Evolutionary conservation across 2,888 invertebrate genomes (phyloP).

Genomic region (Apocheima hispidaria): DNA sequence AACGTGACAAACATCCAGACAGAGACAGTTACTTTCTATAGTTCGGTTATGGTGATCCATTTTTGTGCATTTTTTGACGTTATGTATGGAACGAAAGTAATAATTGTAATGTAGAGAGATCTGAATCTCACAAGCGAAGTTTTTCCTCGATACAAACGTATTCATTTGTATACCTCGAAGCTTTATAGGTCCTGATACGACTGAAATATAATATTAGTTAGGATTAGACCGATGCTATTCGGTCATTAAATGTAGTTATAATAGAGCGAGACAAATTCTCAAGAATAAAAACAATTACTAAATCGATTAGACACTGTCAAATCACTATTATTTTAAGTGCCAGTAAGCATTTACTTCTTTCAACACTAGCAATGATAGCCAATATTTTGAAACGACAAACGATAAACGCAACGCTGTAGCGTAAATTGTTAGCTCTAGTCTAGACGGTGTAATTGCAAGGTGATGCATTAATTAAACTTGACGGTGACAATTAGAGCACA

Average conservation of each 20-base stretch:
- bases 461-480: conserved; percentile 65
- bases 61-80: no score
- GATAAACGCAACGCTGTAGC: conserved; percentile 53
- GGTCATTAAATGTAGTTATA: neutral
- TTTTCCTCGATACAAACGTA: no score
- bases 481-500: conserved; percentile 64
- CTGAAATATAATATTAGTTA: no score
- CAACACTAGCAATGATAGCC: conserved; percentile 58
- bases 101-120: no score
- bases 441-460: conserved; percentile 72
- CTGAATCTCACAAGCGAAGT: no score
- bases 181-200: no score
- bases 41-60: no score
- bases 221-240: no score
- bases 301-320: conserved; percentile 52
- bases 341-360: conserved; percentile 71
- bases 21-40: no score
- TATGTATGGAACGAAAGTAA: no score
- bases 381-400: conserved; percentile 62
- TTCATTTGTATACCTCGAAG: no score
- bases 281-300: conserved; percentile 2
- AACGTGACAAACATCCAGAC: no score
- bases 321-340: conserved; percentile 41
- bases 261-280: neutral
- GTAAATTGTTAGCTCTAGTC: conserved; percentile 52